These are phyloP conservation scores for Ictalurus punctatus DNA, from an alignment of 2,113 vertebrate species.

Conservation along the genomic window DNA sequence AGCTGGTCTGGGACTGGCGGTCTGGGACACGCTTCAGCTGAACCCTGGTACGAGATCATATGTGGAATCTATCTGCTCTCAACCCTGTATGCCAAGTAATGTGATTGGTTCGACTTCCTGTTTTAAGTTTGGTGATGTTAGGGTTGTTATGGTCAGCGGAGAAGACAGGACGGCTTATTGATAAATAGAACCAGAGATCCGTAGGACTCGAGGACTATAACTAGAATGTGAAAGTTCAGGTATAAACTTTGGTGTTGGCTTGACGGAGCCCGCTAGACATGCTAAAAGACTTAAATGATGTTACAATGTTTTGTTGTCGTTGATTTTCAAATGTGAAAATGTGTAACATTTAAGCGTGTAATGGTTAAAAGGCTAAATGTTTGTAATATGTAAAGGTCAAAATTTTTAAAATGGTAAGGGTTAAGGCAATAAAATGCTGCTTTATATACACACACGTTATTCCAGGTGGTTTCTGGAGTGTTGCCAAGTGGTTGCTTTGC, in stretches of 20 bases:
- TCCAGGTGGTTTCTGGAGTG: background rate
- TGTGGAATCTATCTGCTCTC: background rate
- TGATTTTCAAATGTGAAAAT: background rate
- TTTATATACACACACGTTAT: background rate
- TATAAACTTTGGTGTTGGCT: background rate
- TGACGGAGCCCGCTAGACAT: background rate
- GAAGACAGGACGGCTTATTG: background rate
- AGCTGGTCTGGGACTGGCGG: too few relatives aligned
- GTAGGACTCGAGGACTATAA: background rate
- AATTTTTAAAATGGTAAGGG: background rate
- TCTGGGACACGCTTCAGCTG: background rate
- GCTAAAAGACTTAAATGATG: background rate
- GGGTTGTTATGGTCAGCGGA: background rate
- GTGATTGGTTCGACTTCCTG: background rate
- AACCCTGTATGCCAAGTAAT: background rate
- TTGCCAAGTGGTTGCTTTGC: background rate
- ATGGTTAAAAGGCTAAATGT: background rate
- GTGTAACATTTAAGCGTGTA: background rate
- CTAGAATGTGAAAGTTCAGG: background rate
- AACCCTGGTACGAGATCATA: background rate
- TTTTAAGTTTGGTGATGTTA: background rate
- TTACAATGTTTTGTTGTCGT: background rate
- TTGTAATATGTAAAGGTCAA: background rate
- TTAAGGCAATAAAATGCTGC: background rate
- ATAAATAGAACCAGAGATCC: background rate